Evolutionary conservation across 2,113 vertebrate species (phyloP).

Genomic region (Rhagologus leucostigma): DNA sequence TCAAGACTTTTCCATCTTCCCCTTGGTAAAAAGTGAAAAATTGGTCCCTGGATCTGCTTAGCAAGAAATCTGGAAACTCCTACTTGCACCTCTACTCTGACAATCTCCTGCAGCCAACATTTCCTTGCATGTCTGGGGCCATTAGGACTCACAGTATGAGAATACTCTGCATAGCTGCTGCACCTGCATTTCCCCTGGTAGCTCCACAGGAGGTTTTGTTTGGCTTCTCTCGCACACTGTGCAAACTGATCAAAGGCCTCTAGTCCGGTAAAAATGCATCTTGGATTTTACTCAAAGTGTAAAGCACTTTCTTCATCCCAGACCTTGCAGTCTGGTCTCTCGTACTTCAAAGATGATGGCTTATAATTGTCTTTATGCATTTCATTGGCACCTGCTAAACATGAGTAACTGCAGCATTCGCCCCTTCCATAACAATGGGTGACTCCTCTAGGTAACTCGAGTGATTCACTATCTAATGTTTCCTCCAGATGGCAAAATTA

Average conservation of each 20-base stretch:
- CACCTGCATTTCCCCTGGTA: slow-evolving; percentile 51
- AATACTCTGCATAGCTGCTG: not conserved
- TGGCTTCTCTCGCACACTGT: not conserved
- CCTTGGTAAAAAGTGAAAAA: not conserved
- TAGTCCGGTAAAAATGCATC: not conserved
- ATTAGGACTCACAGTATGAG: not conserved
- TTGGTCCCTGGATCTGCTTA: not conserved
- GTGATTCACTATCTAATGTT: slow-evolving; percentile 49
- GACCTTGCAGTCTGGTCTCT: not conserved
- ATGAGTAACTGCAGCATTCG: not conserved
- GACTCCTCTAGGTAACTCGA: slow-evolving; percentile 20
- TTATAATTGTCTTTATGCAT: slow-evolving; percentile 32
- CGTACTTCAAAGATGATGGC: slow-evolving; percentile 38
- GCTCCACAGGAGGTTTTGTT: slow-evolving; percentile 49
- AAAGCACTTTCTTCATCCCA: slow-evolving; percentile 21
- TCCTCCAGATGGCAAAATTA: slow-evolving; percentile 61
- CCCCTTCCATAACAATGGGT: slow-evolving; percentile 1
- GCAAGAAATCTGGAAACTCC: not conserved
- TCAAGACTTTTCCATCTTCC: slow-evolving; percentile 7
- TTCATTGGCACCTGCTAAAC: slow-evolving; percentile 57
- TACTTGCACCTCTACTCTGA: not conserved
- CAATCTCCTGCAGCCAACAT: not conserved
- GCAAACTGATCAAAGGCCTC: slow-evolving; percentile 49
- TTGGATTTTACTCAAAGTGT: slow-evolving; percentile 28
- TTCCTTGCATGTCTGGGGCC: not conserved